Base-by-base conservation (phyloP, 2,113 vertebrate species). In the Neoarius graeffei region DNA sequence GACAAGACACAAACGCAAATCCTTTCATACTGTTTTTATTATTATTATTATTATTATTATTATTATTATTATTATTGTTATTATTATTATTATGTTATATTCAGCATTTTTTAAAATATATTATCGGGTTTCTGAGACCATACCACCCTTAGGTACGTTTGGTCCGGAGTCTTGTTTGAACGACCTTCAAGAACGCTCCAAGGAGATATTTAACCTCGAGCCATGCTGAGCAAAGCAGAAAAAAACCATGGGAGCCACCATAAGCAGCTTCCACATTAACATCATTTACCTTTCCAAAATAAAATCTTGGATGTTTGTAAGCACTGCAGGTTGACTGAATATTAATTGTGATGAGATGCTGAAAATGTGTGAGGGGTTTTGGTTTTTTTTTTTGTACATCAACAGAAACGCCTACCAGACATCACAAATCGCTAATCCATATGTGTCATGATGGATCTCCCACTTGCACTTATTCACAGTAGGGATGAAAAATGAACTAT, bases 401-500 rank as follows among this genome's bases (percentile, higher is more conserved):
- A 91, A 90, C 89, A 88, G 86, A 89, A 86, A 81, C 56, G 42
- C 71, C 73, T 77, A 35, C 82, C 84, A 88, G 91, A 92, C 94
- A 95, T 95, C 94, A 93, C 95, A 96, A 94, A 96, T 95, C 96
- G 95, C 95, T 96, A 96, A 96, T 97, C 95, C 95, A 91, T 97
- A 94, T 94, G 92, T 94, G 93, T 95, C 91, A 93, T 95, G 95
- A 95, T 94, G 95, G 95, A 96, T 96, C 93, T 92, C 94, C 95
- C 95, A 93, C 92, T 42, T 93, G 94, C 94, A 93, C 92, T 95
- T 93, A 92, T 95, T 95, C 95, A 94, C 94, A 92, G 93, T 94
- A 96, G 94, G 95, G 94, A 95, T 94, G 94, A 97, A 96, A 96
- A 96, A 97, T 96, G 92, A 96, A 95, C 93, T 96, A 94, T 96